Percentiles rank a stretch among this genome's conserved stretches.
Evolutionary conservation across 2,113 vertebrate species (phyloP).

Genomic region (Corynorhinus townsendii): DNA sequence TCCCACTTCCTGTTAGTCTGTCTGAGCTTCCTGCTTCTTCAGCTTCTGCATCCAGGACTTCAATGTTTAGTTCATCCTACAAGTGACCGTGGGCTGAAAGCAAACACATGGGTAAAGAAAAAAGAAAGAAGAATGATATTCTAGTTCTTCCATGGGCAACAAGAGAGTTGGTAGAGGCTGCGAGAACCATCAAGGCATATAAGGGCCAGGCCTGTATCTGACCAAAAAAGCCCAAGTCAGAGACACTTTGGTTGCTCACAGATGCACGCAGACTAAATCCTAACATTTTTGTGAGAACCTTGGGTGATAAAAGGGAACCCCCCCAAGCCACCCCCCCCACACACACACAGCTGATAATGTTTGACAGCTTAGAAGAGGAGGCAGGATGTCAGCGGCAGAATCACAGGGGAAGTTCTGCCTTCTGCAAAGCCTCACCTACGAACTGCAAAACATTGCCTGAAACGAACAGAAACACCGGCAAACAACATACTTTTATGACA

Average conservation of each 20-base stretch:
- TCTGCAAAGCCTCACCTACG: background rate
- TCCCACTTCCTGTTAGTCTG: background rate
- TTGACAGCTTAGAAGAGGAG: slow-evolving; percentile 35
- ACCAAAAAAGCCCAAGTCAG: background rate
- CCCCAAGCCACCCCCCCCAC: background rate
- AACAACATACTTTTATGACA: background rate
- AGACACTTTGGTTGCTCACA: background rate
- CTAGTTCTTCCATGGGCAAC: background rate
- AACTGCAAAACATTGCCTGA: background rate
- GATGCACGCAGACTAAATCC: background rate
- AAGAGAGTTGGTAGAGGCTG: background rate
- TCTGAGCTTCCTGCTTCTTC: background rate
- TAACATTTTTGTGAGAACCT: background rate
- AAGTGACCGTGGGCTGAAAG: background rate
- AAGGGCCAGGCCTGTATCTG: background rate
- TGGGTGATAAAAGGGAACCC: slow-evolving; percentile 1
- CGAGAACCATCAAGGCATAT: accelerated
- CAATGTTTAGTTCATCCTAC: background rate
- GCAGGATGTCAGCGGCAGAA: background rate
- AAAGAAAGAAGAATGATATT: background rate
- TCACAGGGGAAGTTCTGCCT: background rate
- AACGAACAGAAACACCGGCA: background rate
- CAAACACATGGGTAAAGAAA: background rate
- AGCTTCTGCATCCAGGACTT: background rate
- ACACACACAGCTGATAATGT: slow-evolving; percentile 25